These are phyloP conservation scores for Ypsolopha sequella DNA, from an alignment of 2,888 invertebrate species.

Conservation along the genomic window DNA sequence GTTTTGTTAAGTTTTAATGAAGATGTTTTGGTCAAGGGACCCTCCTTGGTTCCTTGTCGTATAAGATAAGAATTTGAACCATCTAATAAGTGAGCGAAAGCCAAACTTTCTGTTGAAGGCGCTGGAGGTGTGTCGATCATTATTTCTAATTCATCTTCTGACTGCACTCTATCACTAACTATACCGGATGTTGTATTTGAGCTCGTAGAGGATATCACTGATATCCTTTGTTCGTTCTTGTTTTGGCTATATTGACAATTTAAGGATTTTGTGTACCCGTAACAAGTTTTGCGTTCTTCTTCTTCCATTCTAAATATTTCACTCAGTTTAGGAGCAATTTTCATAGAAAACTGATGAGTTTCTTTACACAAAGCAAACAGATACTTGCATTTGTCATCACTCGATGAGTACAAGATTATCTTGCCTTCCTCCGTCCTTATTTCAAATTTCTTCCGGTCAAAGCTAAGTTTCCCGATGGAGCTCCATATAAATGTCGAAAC, in stretches of 20 bases:
- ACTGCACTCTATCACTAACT: slow-evolving; percentile 94
- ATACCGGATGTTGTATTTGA: slow-evolving; percentile 98
- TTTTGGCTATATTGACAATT: slow-evolving; percentile 73
- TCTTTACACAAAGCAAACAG: slow-evolving; percentile 89
- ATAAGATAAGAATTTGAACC: slow-evolving; percentile 63
- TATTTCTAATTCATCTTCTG: slow-evolving; percentile 93
- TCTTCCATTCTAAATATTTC: slow-evolving; percentile 88
- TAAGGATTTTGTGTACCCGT: slow-evolving; percentile 77
- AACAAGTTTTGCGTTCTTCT: slow-evolving; percentile 79
- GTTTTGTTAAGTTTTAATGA: slow-evolving; percentile 32
- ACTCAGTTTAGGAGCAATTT: slow-evolving; percentile 85
- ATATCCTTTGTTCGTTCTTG: slow-evolving; percentile 85
- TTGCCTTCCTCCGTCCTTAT: slow-evolving; percentile 91
- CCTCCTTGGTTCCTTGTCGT: slow-evolving; percentile 37
- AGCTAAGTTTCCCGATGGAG: slow-evolving; percentile 94
- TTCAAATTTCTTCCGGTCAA: slow-evolving; percentile 98
- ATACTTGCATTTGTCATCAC: slow-evolving; percentile 95
- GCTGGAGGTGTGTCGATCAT: slow-evolving; percentile 87
- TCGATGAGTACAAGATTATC: slow-evolving; percentile 90
- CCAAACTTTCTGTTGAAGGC: slow-evolving; percentile 88
- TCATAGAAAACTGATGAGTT: slow-evolving; percentile 97
- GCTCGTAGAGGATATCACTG: slow-evolving; percentile 92
- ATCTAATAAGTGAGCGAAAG: slow-evolving; percentile 81
- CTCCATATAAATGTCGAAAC: slow-evolving; percentile 94
- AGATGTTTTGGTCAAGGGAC: slow-evolving; percentile 41